Conservation (phyloP, 2,888 invertebrate species). For the Torymus texanus region DNA sequence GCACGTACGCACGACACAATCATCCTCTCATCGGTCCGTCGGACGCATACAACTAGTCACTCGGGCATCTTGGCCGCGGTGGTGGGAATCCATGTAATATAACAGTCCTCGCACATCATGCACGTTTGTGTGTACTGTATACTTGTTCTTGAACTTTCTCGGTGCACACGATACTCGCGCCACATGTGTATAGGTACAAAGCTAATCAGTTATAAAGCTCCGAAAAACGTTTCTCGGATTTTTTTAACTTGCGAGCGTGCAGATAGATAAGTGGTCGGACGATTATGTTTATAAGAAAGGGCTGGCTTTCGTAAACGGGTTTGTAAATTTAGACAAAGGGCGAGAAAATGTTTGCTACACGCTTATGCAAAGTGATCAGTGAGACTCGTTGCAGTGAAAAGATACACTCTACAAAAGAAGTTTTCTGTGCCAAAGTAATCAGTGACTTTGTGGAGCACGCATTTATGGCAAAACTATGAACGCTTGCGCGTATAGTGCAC, state of each 20-base stretch:
- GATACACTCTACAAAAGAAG: slow-evolving; percentile 34
- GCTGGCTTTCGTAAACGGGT: no score
- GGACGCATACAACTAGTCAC: slow-evolving; percentile 40
- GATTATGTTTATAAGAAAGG: no score
- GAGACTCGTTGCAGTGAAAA: no score
- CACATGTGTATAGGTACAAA: not conserved
- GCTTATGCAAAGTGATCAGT: not conserved
- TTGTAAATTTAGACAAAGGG: no score
- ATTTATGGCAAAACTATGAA: slow-evolving; percentile 4
- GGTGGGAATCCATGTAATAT: slow-evolving; percentile 4
- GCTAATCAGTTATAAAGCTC: slow-evolving; percentile 25
- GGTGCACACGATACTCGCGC: no score
- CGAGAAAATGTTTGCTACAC: not conserved
- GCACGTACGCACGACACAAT: not conserved
- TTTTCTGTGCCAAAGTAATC: slow-evolving; percentile 57
- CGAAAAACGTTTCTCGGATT: slow-evolving; percentile 31
- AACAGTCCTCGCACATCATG: not conserved
- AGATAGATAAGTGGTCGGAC: no score
- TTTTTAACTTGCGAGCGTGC: not conserved
- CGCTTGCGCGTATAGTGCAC: not conserved
- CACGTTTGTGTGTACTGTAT: not conserved
- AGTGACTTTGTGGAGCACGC: slow-evolving; percentile 42
- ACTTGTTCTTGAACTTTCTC: no score
- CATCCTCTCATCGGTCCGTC: slow-evolving; percentile 8
- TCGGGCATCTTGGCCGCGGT: slow-evolving; percentile 24